Evolutionary conservation across 1,140 invertebrate genomes (phyloP), one percentile per base, ranked within the genome.

Genomic region (Euglossa dilemma): DNA sequence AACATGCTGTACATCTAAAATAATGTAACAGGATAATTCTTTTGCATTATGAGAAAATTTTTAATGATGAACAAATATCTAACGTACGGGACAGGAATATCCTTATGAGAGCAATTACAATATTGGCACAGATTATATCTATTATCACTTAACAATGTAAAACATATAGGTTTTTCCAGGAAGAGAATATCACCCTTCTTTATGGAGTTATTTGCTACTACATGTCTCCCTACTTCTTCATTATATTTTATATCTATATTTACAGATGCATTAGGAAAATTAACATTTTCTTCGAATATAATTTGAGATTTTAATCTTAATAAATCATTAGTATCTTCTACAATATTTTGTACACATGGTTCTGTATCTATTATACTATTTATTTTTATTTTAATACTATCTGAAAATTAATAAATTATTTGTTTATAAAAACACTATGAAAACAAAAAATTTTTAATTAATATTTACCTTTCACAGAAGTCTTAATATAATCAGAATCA

Each of bases 91-190:
- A 95, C 78, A 36, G 93, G 90, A 74, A 93, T 90, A 63, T 91
- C 85, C 43, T 93, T 88, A 50, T 91, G 85, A 1, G 81, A 83
- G 72, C 94, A 94, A 90, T 96, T 97, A 84, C 96, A 95, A 87
- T 96, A 94, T 84, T 96, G 87, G 83, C 94, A 94, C 64, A 91
- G 28, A 20, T 77, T 95, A 89, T 95, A 85, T 57, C 93, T 91
- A 47, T 85, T 67, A 83, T 94, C 93, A 74, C 95, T 93, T 25
- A 95, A 90, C 57, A 96, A 91, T 45, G 97, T 96, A 87, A 96
- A 96, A 64, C 95, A 94, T 93, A 96, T 97, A n/a, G 97, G 96
- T 87, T 96, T 95, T 92, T 97, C 97, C 8, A 96, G 93, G 90
- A 97, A 96, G 6, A 97, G 83, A 71, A 96, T 93, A 87, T 97